Conservation (phyloP, 2,888 invertebrate genomes). For the Drepanosiphum platanoidis region DNA sequence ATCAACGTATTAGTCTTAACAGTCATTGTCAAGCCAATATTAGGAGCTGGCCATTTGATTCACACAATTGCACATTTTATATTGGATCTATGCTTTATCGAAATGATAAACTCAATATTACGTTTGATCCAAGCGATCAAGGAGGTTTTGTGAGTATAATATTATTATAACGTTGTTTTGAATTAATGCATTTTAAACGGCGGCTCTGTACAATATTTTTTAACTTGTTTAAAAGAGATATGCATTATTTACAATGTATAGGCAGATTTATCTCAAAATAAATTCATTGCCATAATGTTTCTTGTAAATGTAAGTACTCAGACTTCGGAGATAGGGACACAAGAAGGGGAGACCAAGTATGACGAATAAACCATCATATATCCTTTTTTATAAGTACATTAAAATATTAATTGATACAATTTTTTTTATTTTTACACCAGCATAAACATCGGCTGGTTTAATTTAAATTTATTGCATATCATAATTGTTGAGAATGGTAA, state of each 20-base stretch:
- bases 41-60: slow-evolving; percentile 51
- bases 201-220: background rate
- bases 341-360: too few species aligned
- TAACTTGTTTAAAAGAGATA: too few species aligned
- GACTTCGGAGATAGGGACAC: too few species aligned
- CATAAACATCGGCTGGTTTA: too few species aligned
- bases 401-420: too few species aligned
- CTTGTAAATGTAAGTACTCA: background rate
- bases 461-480: too few species aligned
- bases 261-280: too few species aligned
- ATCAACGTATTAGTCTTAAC: slow-evolving; percentile 26
- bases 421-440: too few species aligned
- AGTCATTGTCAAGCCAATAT: slow-evolving; percentile 24
- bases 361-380: too few species aligned
- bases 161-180: background rate
- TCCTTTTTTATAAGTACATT: too few species aligned
- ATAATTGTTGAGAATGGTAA: too few species aligned
- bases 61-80: slow-evolving; percentile 30
- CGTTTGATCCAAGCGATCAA: background rate
- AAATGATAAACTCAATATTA: background rate
- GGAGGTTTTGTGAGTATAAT: slow-evolving; percentile 41
- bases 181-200: background rate
- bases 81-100: slow-evolving; percentile 42
- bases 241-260: too few species aligned
- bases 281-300: background rate